Conservation (phyloP, 2,113 vertebrate species). For the Dasyornis broadbenti region DNA sequence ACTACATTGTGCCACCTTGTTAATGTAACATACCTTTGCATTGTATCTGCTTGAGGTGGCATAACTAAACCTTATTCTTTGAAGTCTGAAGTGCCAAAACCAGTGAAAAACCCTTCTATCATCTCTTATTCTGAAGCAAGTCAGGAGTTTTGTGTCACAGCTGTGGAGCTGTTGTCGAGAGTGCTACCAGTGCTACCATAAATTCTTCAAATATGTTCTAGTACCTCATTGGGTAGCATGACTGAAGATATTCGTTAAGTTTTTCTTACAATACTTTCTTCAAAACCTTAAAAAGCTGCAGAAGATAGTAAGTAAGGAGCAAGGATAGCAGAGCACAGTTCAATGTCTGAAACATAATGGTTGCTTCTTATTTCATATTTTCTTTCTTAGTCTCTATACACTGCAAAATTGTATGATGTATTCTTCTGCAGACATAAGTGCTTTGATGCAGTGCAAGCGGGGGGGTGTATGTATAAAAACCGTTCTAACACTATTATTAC, state of each 20-base stretch:
- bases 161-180: background rate
- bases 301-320: background rate
- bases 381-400: background rate
- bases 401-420: background rate
- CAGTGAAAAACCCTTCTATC: background rate
- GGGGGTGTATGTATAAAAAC: accelerated
- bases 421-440: background rate
- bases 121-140: background rate
- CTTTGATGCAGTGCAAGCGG: background rate
- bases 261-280: background rate
- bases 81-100: background rate
- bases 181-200: background rate
- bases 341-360: background rate
- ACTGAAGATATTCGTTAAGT: background rate
- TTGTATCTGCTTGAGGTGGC: background rate
- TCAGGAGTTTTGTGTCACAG: background rate
- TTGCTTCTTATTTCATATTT: background rate
- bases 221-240: background rate
- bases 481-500: background rate
- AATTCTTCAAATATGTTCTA: background rate
- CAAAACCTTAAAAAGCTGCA: background rate
- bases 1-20: background rate
- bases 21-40: background rate
- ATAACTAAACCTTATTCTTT: background rate
- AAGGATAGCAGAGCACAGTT: background rate